phyloP scores from a whole-genome alignment of 1,140 invertebrate genomes.

The Apis laboriosa region DNA sequence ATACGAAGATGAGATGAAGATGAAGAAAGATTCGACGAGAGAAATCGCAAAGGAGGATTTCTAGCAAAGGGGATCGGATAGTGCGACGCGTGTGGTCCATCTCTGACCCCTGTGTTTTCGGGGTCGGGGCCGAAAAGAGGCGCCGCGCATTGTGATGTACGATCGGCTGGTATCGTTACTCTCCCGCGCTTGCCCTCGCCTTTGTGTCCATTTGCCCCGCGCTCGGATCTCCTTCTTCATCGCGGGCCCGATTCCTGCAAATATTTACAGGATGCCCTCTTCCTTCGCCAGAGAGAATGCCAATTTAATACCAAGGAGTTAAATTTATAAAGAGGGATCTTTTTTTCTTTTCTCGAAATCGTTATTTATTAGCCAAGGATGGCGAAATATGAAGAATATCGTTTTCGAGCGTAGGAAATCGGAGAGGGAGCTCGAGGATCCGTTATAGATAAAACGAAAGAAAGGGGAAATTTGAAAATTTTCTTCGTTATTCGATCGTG shows the following conservation, averaged over 20 bases:
- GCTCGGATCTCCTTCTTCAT: constrained; percentile 40
- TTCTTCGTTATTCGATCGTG: too few relatives aligned
- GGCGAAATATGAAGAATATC: too few relatives aligned
- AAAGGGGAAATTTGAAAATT: too few relatives aligned
- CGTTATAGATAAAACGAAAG: too few relatives aligned
- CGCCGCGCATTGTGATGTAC: constrained; percentile 58
- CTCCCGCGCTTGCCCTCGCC: constrained; percentile 29
- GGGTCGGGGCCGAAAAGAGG: constrained; percentile 27
- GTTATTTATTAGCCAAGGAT: too few relatives aligned
- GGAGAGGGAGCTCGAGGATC: too few relatives aligned
- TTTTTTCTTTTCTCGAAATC: too few relatives aligned
- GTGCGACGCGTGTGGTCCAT: constrained; percentile 59
- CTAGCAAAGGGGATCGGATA: constrained; percentile 12
- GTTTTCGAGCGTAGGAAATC: too few relatives aligned
- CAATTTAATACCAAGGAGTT: constrained; percentile 49
- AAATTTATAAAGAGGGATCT: constrained; percentile 53
- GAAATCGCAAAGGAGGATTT: not conserved
- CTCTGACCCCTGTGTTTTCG: constrained; percentile 53
- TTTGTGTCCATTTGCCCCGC: constrained; percentile 21
- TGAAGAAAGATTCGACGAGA: not conserved
- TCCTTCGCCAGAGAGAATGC: constrained; percentile 42
- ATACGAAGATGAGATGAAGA: not conserved
- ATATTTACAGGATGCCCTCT: constrained; percentile 48
- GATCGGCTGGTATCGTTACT: constrained; percentile 51
- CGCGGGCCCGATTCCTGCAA: constrained; percentile 40